phyloP scores from a whole-genome alignment of 1,140 invertebrate genomes.

The Brachionus calyciflorus region DNA sequence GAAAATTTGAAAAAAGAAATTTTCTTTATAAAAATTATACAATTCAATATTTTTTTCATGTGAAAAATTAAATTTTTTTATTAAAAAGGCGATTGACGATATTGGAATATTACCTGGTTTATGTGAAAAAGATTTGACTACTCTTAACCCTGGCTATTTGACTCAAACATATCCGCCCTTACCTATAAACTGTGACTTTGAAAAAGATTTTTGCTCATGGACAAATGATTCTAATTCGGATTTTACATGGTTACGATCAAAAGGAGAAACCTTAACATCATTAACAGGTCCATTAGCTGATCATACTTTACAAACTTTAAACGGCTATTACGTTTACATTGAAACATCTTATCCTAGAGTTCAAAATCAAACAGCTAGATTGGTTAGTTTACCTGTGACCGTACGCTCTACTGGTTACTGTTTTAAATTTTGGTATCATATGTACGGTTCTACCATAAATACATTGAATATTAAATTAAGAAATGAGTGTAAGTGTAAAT shows the following conservation, averaged over 20 bases:
- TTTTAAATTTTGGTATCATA: constrained; percentile 46
- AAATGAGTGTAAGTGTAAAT: constrained; percentile 20
- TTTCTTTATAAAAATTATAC: no score
- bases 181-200: constrained; percentile 68
- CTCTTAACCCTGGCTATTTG: neutral
- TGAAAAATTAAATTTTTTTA: no score
- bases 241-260: constrained; percentile 72
- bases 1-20: no score
- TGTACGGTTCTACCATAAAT: constrained; percentile 37
- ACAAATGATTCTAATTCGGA: constrained; percentile 70
- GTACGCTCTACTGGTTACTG: constrained; percentile 29
- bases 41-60: no score
- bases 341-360: constrained; percentile 25
- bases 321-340: constrained; percentile 29
- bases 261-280: constrained; percentile 65
- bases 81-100: constrained; percentile 43
- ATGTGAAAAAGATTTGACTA: constrained; percentile 18
- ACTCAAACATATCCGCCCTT: constrained; percentile 29
- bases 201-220: constrained; percentile 72
- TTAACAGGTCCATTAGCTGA: constrained; percentile 47
- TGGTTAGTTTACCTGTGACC: neutral
- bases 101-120: neutral
- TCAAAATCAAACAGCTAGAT: constrained; percentile 39
- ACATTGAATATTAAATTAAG: neutral
- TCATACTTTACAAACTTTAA: constrained; percentile 26